These are phyloP conservation scores for Betta splendens DNA, from an alignment of 2,797 vertebrate genomes.

Conservation along the genomic window DNA sequence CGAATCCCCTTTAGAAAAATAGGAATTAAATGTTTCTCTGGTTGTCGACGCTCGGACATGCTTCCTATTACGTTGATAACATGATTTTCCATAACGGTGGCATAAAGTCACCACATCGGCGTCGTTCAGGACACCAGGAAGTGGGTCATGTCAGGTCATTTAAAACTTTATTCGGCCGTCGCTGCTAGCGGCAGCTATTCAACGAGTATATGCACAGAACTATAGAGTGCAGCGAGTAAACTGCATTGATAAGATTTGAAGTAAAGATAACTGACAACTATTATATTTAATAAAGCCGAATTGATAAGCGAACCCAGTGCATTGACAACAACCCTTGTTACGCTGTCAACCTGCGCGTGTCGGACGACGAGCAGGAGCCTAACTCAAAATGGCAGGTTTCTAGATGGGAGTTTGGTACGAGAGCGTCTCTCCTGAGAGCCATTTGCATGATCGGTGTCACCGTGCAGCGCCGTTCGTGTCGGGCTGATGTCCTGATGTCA, in stretches of 20 bases:
- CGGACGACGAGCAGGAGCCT: accelerated
- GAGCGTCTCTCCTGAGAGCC: background rate
- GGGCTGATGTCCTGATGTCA: background rate
- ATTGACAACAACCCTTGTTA: accelerated
- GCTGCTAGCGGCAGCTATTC: background rate
- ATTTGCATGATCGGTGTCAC: background rate
- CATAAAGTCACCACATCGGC: slow-evolving; percentile 10
- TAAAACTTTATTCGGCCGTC: background rate
- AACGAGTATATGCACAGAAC: background rate
- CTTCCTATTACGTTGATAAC: accelerated
- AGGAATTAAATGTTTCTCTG: background rate
- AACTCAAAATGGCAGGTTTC: background rate
- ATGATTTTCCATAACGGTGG: accelerated
- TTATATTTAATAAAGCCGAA: slow-evolving; percentile 14
- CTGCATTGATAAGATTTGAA: background rate
- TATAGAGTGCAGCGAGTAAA: background rate
- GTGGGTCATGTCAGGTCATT: accelerated
- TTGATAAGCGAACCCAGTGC: accelerated
- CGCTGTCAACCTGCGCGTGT: accelerated
- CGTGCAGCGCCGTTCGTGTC: background rate
- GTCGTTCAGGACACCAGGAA: accelerated
- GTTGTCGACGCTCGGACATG: accelerated
- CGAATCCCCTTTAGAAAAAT: background rate
- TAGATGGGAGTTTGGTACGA: slow-evolving; percentile 9
- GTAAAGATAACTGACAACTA: accelerated